phyloP scores from a whole-genome alignment of 2,888 invertebrate species.

The Vesta saturnalis region DNA sequence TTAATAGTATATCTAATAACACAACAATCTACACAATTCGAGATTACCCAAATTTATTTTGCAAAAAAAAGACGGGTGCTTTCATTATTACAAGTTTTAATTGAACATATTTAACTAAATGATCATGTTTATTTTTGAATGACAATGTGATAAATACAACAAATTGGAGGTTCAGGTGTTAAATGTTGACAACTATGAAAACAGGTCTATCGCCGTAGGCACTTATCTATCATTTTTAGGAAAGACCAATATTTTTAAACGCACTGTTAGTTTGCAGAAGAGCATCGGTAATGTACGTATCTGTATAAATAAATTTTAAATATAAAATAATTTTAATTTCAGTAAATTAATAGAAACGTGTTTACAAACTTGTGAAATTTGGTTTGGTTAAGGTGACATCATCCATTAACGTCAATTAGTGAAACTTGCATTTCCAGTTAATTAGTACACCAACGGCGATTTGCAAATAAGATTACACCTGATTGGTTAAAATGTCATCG shows the following conservation, averaged over 20 bases:
- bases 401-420: conserved; percentile 14
- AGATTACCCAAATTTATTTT: too few relatives aligned
- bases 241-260: conserved; percentile 30
- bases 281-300: conserved; percentile 2
- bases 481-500: conserved; percentile 40
- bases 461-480: conserved; percentile 16
- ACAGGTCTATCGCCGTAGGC: conserved; percentile 36
- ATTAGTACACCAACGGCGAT: background rate
- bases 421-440: conserved; percentile 12
- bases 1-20: too few relatives aligned
- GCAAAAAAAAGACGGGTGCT: too few relatives aligned
- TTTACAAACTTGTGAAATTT: background rate
- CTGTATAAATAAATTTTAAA: background rate
- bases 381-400: background rate
- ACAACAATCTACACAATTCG: background rate
- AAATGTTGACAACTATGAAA: conserved; percentile 37
- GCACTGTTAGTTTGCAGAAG: conserved; percentile 31
- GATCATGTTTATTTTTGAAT: conserved; percentile 28
- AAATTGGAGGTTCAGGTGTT: conserved; percentile 18
- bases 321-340: background rate
- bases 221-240: conserved; percentile 32
- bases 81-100: background rate
- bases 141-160: conserved; percentile 22
- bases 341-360: background rate
- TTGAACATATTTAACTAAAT: background rate